Conservation (phyloP, 1,140 invertebrate genomes). For the Batillaria attramentaria region DNA sequence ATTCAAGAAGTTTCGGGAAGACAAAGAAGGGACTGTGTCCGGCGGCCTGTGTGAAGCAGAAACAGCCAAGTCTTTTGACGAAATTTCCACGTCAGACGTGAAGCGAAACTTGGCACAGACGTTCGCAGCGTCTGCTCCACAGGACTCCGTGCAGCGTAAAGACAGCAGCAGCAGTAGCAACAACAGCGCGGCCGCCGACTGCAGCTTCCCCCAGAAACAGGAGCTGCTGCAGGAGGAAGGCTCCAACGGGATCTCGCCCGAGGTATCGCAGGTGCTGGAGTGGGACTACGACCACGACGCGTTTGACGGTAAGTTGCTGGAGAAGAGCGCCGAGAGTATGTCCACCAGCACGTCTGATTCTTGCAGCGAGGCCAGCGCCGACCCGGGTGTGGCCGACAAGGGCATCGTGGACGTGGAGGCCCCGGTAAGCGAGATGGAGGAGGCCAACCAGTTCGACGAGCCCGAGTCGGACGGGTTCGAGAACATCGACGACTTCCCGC, state of each 20-base stretch:
- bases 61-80: neutral
- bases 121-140: neutral
- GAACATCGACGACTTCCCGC: constrained; percentile 43
- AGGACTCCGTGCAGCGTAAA: neutral
- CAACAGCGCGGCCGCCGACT: neutral
- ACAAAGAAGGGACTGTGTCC: neutral
- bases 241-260: constrained; percentile 39
- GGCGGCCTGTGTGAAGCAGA: neutral
- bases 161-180: constrained; percentile 25
- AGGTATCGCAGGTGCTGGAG: constrained; percentile 43
- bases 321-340: constrained; percentile 30
- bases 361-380: constrained; percentile 27
- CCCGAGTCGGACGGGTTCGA: constrained; percentile 41
- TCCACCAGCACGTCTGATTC: constrained; percentile 43
- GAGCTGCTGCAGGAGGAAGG: constrained; percentile 35
- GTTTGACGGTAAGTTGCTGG: constrained; percentile 41
- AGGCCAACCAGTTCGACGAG: constrained; percentile 35
- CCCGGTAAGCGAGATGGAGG: constrained; percentile 14
- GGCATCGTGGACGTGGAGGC: constrained; percentile 22
- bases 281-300: constrained; percentile 45
- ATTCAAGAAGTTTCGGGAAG: constrained; percentile 14
- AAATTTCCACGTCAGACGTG: neutral
- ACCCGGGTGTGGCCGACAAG: constrained; percentile 12
- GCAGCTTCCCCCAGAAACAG: neutral
- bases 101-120: neutral